These are phyloP conservation scores for Hepsetus odoe DNA, from an alignment of 2,113 vertebrate species.

Conservation along the genomic window DNA sequence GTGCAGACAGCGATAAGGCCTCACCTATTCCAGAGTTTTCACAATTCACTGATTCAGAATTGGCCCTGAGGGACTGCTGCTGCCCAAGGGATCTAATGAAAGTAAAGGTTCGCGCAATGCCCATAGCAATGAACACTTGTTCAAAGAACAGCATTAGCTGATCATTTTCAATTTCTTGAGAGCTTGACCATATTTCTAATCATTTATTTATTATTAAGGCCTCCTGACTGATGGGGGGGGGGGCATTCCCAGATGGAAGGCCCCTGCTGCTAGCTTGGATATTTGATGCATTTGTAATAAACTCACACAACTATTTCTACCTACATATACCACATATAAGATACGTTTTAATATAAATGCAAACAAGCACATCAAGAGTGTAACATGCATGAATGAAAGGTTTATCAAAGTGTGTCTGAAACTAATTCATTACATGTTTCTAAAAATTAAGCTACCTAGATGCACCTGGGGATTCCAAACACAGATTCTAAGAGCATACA, in stretches of 20 bases:
- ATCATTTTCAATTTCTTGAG: slow-evolving; percentile 21
- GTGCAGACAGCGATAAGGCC: slow-evolving; percentile 9
- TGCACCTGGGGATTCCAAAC: not conserved
- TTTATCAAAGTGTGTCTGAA: not conserved
- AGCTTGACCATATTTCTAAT: slow-evolving; percentile 24
- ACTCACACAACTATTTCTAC: not conserved
- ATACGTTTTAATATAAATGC: slow-evolving; percentile 12
- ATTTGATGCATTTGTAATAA: slow-evolving; percentile 38
- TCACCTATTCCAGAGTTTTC: not conserved
- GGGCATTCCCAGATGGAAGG: slow-evolving; percentile 33
- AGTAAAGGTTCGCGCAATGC: not conserved
- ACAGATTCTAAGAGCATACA: no score
- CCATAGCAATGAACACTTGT: not conserved
- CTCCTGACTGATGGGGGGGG: slow-evolving; percentile 16
- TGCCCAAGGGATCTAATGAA: not conserved
- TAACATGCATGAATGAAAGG: not conserved
- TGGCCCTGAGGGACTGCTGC: not conserved
- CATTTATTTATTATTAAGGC: slow-evolving; percentile 49
- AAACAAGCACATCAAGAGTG: not conserved
- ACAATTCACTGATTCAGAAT: not conserved
- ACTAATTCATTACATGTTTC: not conserved
- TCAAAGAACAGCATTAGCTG: not conserved
- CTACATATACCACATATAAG: slow-evolving; percentile 2
- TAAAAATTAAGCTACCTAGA: not conserved
- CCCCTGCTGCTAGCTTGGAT: slow-evolving; percentile 26